These are phyloP conservation scores for Channallabes apus DNA, from an alignment of 2,797 vertebrate genomes.

Conservation along the genomic window DNA sequence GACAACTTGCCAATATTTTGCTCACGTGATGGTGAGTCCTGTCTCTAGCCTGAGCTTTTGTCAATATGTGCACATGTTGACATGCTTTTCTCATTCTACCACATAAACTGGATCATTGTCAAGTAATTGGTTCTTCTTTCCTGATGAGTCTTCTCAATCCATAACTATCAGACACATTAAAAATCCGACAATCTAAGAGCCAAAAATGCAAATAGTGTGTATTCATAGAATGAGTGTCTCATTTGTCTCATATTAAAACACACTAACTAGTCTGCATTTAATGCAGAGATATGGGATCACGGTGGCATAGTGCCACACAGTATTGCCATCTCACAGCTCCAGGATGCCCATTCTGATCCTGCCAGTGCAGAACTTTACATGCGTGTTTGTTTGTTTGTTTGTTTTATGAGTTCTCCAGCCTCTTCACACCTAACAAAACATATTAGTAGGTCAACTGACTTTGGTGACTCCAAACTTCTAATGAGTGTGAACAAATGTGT, in stretches of 20 bases:
- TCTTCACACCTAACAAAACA: conserved; percentile 7
- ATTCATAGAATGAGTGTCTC: background rate
- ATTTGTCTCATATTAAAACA: background rate
- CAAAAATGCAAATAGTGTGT: conserved; percentile 22
- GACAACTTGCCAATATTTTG: conserved; percentile 77
- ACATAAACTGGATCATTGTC: conserved; percentile 61
- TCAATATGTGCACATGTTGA: conserved; percentile 71
- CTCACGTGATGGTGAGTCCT: conserved; percentile 78
- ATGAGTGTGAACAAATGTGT: background rate
- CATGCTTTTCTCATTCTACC: conserved; percentile 67
- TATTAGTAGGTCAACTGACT: background rate
- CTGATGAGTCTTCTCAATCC: conserved; percentile 31
- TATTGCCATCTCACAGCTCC: background rate
- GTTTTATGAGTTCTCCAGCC: background rate
- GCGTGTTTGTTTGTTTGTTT: background rate
- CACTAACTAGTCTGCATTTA: background rate
- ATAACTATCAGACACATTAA: conserved; percentile 19
- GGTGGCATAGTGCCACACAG: background rate
- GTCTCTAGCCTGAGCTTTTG: conserved; percentile 71
- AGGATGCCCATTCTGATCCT: background rate
- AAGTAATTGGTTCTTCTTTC: conserved; percentile 44
- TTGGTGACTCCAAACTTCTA: background rate
- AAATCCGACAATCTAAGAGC: conserved; percentile 20
- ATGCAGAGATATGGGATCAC: background rate
- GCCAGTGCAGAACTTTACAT: background rate